Base-by-base conservation (phyloP, 2,888 invertebrate species). In the Stenichneumon culpator region DNA sequence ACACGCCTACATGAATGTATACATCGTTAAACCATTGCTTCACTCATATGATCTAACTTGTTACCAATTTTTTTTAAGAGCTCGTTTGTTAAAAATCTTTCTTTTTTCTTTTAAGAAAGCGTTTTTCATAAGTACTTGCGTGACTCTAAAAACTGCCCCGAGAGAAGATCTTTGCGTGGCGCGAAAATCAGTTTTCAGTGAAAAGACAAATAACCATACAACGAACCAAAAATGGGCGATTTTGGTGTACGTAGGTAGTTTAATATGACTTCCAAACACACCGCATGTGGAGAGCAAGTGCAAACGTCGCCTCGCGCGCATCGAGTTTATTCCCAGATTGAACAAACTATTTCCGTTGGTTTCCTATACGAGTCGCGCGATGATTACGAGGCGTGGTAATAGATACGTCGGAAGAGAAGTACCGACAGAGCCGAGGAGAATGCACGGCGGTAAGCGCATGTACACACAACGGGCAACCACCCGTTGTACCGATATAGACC, bases 331-430 rank as follows among this genome's bases (percentile, higher is more conserved):
- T 65, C 50, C 19, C 19, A 50, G 63, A 65, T 65, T 75, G 50
- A 75, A 50, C 50, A 50, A 25, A 75, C 52, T 52, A 54, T 77
- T 52, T 77, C 9, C 52, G 52, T 75, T 65, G 50, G 65, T 50
- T 75, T 65, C 44, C 32, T 32, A 16, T 65, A 74, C 63, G 75
- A 77, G 36, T 54, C 77, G 63, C 39, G 52, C 16, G 54, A 77
- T 36, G 65, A 67, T 67, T 77, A 77, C 67, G 67, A 54, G 77
- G 22, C 32, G 6, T 54, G 36, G 39, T 36, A 52, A 77, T 67
- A 39, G 47, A 28, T 67, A 54, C 67, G 67, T 52, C 7, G 52
- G 22, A 67, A 52, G 32, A 36, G 54, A 47, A 28, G 32, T 7
- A 44, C 16, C 28, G 16, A 19, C 32, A 16, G 65, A 65, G 19